These are phyloP conservation scores for Pharmacophagus antenor DNA, from an alignment of 2,888 invertebrate species.

Conservation along the genomic window DNA sequence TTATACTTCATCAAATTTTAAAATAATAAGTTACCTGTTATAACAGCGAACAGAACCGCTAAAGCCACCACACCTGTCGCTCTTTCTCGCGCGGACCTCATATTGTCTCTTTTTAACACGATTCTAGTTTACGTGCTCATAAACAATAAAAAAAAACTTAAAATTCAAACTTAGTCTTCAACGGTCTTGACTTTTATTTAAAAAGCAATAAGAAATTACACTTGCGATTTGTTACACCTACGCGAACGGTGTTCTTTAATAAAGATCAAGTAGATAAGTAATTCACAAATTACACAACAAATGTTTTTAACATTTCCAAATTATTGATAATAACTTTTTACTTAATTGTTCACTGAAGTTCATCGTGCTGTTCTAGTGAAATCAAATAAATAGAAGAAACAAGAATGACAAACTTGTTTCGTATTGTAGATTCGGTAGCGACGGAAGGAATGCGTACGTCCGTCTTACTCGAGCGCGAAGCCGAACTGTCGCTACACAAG, in stretches of 20 bases:
- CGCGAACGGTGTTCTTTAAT: constrained; percentile 58
- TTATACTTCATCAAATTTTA: constrained; percentile 33
- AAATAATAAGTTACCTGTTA: constrained; percentile 67
- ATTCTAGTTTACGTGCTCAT: constrained; percentile 58
- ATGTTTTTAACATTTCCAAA: constrained; percentile 50
- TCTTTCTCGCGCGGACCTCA: constrained; percentile 64
- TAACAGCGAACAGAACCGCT: constrained; percentile 66
- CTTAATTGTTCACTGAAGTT: constrained; percentile 50
- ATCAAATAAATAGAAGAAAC: constrained; percentile 38
- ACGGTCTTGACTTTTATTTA: constrained; percentile 59
- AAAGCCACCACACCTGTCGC: constrained; percentile 77
- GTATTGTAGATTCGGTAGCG: constrained; percentile 46
- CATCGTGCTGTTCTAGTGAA: constrained; percentile 53
- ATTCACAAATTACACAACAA: constrained; percentile 68
- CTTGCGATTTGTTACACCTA: constrained; percentile 68
- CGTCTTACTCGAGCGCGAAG: constrained; percentile 53
- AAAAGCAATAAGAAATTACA: constrained; percentile 69
- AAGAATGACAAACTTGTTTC: constrained; percentile 69
- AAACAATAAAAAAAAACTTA: constrained; percentile 65
- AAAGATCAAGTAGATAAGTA: constrained; percentile 53
- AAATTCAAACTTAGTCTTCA: constrained; percentile 56
- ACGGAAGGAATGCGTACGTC: constrained; percentile 54
- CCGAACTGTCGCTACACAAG: constrained; percentile 62
- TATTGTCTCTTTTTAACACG: constrained; percentile 75
- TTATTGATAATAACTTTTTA: constrained; percentile 46